Evolutionary conservation across 2,113 vertebrate species (phyloP).

Genomic region (Ammodytes dubius): DNA sequence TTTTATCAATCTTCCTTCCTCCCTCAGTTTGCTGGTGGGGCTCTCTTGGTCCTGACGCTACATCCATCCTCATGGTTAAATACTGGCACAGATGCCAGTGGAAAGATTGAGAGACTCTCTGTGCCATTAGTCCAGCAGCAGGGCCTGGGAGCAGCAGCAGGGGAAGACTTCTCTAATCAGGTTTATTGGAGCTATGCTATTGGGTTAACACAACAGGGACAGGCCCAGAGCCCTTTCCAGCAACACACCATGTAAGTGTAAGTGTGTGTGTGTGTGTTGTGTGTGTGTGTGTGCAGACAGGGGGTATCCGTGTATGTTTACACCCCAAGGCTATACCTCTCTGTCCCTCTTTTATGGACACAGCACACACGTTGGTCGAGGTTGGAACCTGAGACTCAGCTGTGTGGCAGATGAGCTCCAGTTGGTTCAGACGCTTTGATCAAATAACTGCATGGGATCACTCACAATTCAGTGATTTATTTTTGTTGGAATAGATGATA

Average conservation of each 20-base stretch:
- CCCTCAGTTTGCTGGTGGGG: neutral
- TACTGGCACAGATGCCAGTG: constrained; percentile 80
- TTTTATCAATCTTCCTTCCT: neutral
- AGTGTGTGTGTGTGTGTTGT: neutral
- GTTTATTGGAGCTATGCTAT: constrained; percentile 80
- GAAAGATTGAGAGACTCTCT: constrained; percentile 79
- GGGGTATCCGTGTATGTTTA: constrained; percentile 53
- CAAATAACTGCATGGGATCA: constrained; percentile 31
- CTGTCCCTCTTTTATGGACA: constrained; percentile 14
- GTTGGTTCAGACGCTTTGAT: constrained; percentile 38
- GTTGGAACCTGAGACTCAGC: constrained; percentile 55
- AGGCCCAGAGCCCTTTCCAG: constrained; percentile 36
- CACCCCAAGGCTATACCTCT: constrained; percentile 51
- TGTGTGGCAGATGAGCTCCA: constrained; percentile 58
- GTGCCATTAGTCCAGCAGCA: constrained; percentile 75
- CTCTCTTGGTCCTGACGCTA: constrained; percentile 37
- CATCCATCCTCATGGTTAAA: constrained; percentile 69
- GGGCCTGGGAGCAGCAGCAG: constrained; percentile 71
- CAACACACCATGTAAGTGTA: constrained; percentile 43
- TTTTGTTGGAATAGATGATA: neutral
- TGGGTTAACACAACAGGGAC: constrained; percentile 81
- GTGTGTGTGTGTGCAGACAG: constrained; percentile 13
- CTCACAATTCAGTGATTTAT: neutral
- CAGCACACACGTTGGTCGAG: constrained; percentile 3
- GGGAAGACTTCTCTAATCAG: constrained; percentile 78